A percentile compares a stretch with the other conserved stretches of the same genome.
Evolutionary conservation across 2,113 vertebrate genomes (phyloP).

Genomic region (Epinephelus moara): DNA sequence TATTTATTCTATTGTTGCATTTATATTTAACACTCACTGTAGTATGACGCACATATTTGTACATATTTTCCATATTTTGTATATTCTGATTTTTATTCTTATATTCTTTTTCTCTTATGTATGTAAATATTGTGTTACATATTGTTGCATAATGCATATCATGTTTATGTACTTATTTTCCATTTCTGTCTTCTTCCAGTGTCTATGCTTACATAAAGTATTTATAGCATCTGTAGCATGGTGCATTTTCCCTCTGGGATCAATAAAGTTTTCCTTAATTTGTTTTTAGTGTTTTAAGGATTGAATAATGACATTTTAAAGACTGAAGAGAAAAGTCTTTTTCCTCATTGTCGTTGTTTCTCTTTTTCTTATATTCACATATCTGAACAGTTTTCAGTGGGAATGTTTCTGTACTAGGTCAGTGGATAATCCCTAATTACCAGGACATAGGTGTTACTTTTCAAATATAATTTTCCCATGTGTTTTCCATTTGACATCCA

Average conservation of each 20-base stretch:
- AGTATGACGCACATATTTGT: no score
- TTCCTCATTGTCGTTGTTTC: neutral
- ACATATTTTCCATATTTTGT: no score
- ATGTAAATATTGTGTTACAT: no score
- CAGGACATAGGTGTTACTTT: neutral
- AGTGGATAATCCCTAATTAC: neutral
- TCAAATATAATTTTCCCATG: neutral
- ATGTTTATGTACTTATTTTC: no score
- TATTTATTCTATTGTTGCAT: no score
- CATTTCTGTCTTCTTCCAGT: no score
- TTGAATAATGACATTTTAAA: neutral
- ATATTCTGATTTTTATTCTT: no score
- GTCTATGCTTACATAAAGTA: no score
- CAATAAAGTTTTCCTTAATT: neutral
- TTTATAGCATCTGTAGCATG: no score
- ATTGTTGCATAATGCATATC: no score
- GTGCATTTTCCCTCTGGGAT: no score
- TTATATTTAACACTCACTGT: neutral
- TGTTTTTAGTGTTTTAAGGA: neutral
- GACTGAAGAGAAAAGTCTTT: neutral
- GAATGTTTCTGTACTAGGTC: neutral
- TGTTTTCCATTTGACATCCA: neutral
- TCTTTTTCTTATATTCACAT: neutral
- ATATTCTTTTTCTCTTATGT: no score
- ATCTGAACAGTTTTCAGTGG: neutral